Conservation (phyloP, 1,140 invertebrate species). For the Drosophila nebulosa region DNA sequence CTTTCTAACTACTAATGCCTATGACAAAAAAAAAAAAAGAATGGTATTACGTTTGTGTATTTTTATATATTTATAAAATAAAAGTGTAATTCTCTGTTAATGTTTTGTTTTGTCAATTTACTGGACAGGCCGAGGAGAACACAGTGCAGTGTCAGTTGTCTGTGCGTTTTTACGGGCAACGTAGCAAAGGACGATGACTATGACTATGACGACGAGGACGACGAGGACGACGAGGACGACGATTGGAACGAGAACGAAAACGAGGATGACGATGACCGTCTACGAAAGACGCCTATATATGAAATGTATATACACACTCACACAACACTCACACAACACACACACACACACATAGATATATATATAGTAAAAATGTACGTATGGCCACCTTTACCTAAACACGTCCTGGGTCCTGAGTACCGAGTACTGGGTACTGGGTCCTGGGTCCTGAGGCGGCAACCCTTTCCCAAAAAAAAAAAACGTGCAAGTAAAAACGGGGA, state of each 20-base stretch:
- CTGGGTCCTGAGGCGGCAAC: conserved; percentile 25
- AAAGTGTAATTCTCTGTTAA: neutral
- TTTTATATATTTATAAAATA: neutral
- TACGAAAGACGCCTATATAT: conserved; percentile 47
- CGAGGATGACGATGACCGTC: conserved; percentile 32
- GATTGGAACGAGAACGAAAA: conserved; percentile 24
- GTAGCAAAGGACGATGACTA: conserved; percentile 26
- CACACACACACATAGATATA: neutral
- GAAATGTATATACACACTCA: neutral
- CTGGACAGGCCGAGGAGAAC: neutral
- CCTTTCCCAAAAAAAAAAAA: conserved; percentile 38
- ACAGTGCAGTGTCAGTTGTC: neutral
- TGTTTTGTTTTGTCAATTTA: neutral
- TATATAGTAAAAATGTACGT: neutral
- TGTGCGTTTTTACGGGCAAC: neutral
- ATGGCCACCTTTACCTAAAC: conserved; percentile 5
- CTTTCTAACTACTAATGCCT: too few species aligned
- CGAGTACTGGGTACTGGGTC: neutral
- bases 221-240: conserved; percentile 38
- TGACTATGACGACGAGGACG: conserved; percentile 21
- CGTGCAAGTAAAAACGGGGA: conserved; percentile 7
- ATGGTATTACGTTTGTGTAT: too few species aligned
- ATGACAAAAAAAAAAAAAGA: neutral
- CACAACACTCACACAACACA: neutral
- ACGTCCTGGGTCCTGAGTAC: neutral